Evolutionary conservation across 2,797 vertebrate genomes (phyloP).

Genomic region (Micromesistius poutassou): DNA sequence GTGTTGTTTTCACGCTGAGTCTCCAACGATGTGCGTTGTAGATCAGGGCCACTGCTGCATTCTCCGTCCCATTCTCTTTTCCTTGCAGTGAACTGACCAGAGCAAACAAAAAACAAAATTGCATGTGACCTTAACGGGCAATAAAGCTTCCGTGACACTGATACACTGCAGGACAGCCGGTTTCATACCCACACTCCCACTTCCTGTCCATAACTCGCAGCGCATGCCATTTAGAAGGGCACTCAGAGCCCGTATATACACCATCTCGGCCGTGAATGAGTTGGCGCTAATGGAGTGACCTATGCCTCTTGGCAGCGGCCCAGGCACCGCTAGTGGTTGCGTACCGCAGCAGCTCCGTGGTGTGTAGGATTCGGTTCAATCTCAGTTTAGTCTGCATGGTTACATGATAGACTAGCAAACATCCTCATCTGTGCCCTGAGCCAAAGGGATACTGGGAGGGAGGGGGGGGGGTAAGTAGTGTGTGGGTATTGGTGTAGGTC

Average conservation of each 20-base stretch:
- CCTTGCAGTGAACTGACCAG: slow-evolving; percentile 8
- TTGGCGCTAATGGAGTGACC: not conserved
- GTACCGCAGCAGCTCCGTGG: slow-evolving; percentile 30
- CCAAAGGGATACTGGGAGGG: slow-evolving; percentile 44
- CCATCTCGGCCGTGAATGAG: slow-evolving; percentile 1
- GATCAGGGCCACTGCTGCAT: slow-evolving; percentile 41
- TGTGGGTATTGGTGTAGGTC: slow-evolving; percentile 3
- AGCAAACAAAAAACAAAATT: not conserved
- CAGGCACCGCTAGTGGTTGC: slow-evolving; percentile 35
- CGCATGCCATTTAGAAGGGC: not conserved
- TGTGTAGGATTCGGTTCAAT: slow-evolving; percentile 35
- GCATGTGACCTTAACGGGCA: not conserved
- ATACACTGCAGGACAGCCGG: not conserved
- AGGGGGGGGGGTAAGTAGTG: slow-evolving; percentile 8
- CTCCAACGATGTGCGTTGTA: slow-evolving; percentile 41
- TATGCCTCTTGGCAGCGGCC: not conserved
- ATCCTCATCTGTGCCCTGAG: slow-evolving; percentile 51
- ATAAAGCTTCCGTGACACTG: slow-evolving; percentile 1
- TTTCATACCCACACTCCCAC: not conserved
- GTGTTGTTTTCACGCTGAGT: slow-evolving; percentile 35
- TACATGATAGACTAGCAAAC: slow-evolving; percentile 59
- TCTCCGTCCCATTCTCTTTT: slow-evolving; percentile 31
- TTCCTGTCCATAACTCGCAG: not conserved
- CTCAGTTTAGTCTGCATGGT: slow-evolving; percentile 43
- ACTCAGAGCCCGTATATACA: not conserved